Conservation (phyloP, 1,140 invertebrate genomes). For the Paramacrobiotus metropolitanus region DNA sequence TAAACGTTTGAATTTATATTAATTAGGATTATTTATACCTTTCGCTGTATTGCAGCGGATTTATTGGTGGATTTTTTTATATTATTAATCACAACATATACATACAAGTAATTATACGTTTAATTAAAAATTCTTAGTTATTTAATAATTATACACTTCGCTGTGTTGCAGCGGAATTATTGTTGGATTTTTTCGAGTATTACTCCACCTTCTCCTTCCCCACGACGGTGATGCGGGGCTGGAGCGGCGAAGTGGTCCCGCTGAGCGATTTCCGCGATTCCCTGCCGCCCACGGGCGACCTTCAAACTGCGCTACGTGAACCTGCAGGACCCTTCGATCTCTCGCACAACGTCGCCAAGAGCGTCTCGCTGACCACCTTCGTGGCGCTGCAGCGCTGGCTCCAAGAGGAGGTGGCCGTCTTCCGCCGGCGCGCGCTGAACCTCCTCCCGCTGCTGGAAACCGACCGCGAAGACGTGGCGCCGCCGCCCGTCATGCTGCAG, state of each 20-base stretch:
- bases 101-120: too few species aligned
- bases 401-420: neutral
- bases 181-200: conserved; percentile 50
- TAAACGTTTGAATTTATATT: too few species aligned
- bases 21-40: too few species aligned
- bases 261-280: neutral
- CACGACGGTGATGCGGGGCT: conserved; percentile 41
- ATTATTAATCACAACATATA: too few species aligned
- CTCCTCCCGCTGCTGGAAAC: neutral
- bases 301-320: neutral
- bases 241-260: conserved; percentile 26
- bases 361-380: neutral
- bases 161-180: conserved; percentile 21
- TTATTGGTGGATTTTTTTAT: too few species aligned
- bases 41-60: too few species aligned
- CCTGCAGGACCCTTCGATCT: neutral
- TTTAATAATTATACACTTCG: too few species aligned
- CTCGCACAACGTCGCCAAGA: neutral
- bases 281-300: neutral
- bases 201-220: conserved; percentile 50
- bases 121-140: too few species aligned
- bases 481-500: neutral
- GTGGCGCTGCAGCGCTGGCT: neutral
- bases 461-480: neutral
- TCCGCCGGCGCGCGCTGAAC: neutral